These are phyloP conservation scores for Crotalus helleri DNA, from an alignment of 2,113 vertebrate species.

Conservation along the genomic window DNA sequence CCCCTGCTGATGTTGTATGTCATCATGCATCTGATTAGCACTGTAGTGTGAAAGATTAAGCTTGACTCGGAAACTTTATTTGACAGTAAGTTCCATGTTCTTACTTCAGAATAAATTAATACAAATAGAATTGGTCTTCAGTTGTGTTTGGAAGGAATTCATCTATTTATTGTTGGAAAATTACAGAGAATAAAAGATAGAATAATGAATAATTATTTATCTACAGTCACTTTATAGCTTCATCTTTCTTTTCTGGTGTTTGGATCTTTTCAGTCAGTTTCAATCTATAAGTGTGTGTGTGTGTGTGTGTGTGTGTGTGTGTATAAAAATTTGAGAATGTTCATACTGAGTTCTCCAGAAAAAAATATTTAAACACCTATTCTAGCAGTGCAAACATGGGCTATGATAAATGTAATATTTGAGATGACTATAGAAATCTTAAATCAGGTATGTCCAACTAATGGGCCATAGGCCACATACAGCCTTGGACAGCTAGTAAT, in stretches of 20 bases:
- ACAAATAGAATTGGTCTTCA: neutral
- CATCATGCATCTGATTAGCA: neutral
- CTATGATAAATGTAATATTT: slow-evolving; percentile 13
- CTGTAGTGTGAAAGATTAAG: neutral
- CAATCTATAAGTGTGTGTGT: slow-evolving; percentile 11
- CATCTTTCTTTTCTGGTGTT: neutral
- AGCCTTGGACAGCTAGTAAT: neutral
- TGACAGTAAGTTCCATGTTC: neutral
- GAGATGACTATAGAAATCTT: neutral
- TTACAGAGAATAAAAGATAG: neutral
- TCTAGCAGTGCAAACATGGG: slow-evolving; percentile 9
- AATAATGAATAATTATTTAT: slow-evolving; percentile 26
- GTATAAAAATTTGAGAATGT: neutral
- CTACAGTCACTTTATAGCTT: slow-evolving; percentile 10
- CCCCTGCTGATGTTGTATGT: neutral
- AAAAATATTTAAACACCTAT: slow-evolving; percentile 35
- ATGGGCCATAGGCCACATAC: neutral
- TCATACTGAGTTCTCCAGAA: slow-evolving; percentile 7
- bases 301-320: neutral
- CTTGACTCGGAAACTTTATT: neutral
- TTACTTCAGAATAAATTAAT: neutral
- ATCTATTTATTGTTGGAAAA: slow-evolving; percentile 18
- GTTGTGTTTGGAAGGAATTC: neutral
- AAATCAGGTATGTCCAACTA: neutral
- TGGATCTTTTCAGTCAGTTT: neutral